Evolutionary conservation across 2,797 vertebrate genomes (phyloP).

Genomic region (Craterocephalus amniculus): DNA sequence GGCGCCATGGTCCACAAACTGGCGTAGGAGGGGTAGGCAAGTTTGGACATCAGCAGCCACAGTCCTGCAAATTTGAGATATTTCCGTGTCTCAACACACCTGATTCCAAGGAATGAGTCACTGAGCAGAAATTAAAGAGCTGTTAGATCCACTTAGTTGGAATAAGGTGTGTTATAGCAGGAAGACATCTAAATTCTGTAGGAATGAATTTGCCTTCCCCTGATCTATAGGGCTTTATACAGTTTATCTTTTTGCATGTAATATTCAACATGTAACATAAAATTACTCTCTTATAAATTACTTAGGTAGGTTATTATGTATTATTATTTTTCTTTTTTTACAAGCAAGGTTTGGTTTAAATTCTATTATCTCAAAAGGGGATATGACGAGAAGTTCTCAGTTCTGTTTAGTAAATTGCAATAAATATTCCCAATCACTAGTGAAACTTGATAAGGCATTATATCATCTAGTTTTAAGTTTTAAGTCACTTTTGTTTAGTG

Average conservation of each 20-base stretch:
- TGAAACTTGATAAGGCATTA: not conserved
- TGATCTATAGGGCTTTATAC: not conserved
- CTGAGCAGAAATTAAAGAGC: not conserved
- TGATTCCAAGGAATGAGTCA: not conserved
- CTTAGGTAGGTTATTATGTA: not conserved
- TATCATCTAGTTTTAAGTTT: not conserved
- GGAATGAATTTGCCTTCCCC: no score
- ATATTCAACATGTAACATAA: no score
- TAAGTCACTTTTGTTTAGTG: not conserved
- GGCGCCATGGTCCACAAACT: conserved; percentile 40
- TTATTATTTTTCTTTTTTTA: not conserved
- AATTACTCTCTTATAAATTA: not conserved
- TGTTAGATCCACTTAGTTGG: not conserved
- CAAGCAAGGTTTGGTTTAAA: no score
- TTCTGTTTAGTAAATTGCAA: no score
- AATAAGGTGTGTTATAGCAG: no score
- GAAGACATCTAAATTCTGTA: not conserved
- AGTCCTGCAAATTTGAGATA: no score
- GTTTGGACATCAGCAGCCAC: no score
- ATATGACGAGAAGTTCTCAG: no score
- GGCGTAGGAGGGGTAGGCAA: not conserved
- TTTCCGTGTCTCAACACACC: no score
- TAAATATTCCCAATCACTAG: no score
- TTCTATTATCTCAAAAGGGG: not conserved
- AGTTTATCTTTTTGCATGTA: no score